Evolutionary conservation across 2,797 vertebrate genomes (phyloP).

Genomic region (Uromys caudimaculatus): DNA sequence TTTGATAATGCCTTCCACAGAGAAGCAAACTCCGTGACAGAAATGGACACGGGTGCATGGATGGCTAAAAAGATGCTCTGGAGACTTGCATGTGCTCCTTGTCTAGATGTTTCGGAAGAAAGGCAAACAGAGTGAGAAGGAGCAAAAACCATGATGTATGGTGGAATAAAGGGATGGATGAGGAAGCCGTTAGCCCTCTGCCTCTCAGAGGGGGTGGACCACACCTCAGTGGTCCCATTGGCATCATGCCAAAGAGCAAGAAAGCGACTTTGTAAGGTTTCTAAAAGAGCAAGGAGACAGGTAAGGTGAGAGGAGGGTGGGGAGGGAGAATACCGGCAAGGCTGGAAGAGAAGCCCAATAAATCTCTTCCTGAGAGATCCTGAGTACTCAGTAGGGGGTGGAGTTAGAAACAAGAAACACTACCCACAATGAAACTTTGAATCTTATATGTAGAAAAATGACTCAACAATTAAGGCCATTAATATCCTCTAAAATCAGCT

Average conservation of each 20-base stretch:
- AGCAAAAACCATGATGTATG: no score
- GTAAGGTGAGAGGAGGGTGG: background rate
- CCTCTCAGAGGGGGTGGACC: background rate
- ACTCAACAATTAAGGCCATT: background rate
- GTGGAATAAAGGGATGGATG: background rate
- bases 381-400: background rate
- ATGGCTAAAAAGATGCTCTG: background rate
- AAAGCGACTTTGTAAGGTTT: background rate
- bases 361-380: background rate
- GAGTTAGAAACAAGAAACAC: background rate
- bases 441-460: background rate
- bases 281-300: background rate
- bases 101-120: background rate
- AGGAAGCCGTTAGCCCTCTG: background rate
- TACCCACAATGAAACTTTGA: background rate
- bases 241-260: background rate
- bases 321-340: background rate
- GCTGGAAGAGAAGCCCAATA: background rate
- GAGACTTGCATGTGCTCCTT: background rate
- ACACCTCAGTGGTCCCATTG: background rate
- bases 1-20: background rate
- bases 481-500: background rate
- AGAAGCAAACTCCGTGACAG: background rate
- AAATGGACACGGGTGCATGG: background rate
- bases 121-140: background rate